These are phyloP conservation scores for Folsomia manolachei DNA, from an alignment of 2,888 invertebrate genomes.

Conservation along the genomic window DNA sequence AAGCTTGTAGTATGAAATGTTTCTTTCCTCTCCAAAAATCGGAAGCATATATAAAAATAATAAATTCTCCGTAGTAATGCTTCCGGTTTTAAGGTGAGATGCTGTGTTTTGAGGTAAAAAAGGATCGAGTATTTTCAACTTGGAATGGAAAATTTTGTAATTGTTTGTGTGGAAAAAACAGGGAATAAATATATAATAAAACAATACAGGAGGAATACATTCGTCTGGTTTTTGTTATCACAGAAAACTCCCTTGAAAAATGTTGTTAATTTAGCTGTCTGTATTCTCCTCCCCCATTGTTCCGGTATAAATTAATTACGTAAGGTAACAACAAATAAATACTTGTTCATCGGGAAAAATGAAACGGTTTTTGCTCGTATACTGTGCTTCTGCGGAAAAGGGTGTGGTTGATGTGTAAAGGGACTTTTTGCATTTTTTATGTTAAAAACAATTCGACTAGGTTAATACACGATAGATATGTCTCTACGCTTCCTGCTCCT, in stretches of 20 bases:
- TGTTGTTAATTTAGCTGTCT: background rate
- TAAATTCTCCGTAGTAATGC: background rate
- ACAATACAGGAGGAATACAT: background rate
- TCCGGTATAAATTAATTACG: conserved; percentile 5
- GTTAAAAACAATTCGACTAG: conserved; percentile 4
- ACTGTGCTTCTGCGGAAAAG: background rate
- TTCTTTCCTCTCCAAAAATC: background rate
- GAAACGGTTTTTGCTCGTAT: conserved; percentile 9
- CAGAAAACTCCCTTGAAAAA: conserved; percentile 1
- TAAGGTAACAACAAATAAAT: conserved; percentile 10
- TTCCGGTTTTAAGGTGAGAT: conserved; percentile 4
- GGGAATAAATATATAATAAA: background rate
- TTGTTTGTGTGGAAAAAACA: background rate
- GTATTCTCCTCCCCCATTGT: background rate
- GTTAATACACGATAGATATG: conserved; percentile 5
- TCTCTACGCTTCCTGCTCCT: conserved; percentile 7
- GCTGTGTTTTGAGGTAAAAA: background rate
- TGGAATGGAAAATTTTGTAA: conserved; percentile 10
- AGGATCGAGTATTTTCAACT: conserved; percentile 7
- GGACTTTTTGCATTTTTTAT: conserved; percentile 8
- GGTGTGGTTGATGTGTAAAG: background rate
- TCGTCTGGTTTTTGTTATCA: conserved; percentile 7
- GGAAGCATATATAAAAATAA: conserved; percentile 6
- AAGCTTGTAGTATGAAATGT: conserved; percentile 8
- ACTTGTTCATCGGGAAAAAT: conserved; percentile 10